These are phyloP conservation scores for Nasonia oneida DNA, from an alignment of 2,888 invertebrate species.

Conservation along the genomic window DNA sequence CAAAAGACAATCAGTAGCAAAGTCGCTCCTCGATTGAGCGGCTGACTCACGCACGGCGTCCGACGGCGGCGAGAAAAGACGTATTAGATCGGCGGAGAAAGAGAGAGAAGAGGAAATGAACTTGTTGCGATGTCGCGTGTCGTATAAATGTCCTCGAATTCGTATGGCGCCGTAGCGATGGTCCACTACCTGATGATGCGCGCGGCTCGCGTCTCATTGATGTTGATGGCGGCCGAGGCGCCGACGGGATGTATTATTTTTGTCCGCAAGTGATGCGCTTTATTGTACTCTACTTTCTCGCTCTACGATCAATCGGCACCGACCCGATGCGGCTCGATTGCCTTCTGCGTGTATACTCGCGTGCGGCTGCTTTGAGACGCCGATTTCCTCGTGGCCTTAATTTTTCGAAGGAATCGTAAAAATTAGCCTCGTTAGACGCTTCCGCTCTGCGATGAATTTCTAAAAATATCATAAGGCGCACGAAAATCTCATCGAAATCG, in stretches of 20 bases:
- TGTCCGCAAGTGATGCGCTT: not conserved
- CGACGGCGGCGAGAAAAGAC: constrained; percentile 5
- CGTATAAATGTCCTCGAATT: not conserved
- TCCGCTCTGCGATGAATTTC: too few species aligned
- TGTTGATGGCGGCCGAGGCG: constrained; percentile 19
- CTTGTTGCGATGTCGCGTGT: constrained; percentile 34
- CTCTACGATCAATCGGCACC: constrained; percentile 9
- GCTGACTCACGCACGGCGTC: constrained; percentile 71
- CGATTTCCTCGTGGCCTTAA: constrained; percentile 13
- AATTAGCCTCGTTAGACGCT: not conserved
- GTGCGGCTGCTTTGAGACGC: not conserved
- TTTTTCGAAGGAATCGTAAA: constrained; percentile 11
- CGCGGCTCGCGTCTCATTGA: constrained; percentile 4
- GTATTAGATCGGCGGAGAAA: not conserved
- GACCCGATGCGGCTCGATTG: not conserved
- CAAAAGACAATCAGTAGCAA: constrained; percentile 76
- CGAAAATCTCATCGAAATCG: too few species aligned
- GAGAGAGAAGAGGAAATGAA: constrained; percentile 28
- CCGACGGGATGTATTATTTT: constrained; percentile 15
- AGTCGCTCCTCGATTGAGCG: constrained; percentile 75
- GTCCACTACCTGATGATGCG: constrained; percentile 4
- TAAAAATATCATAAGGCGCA: too few species aligned
- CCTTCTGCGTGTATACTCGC: not conserved
- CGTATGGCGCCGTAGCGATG: constrained; percentile 11
- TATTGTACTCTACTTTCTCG: not conserved